A percentile compares a stretch with the other conserved stretches of the same genome.
Evolutionary conservation across 2,888 invertebrate genomes (phyloP).

Genomic region (Parascotia fuliginaria): DNA sequence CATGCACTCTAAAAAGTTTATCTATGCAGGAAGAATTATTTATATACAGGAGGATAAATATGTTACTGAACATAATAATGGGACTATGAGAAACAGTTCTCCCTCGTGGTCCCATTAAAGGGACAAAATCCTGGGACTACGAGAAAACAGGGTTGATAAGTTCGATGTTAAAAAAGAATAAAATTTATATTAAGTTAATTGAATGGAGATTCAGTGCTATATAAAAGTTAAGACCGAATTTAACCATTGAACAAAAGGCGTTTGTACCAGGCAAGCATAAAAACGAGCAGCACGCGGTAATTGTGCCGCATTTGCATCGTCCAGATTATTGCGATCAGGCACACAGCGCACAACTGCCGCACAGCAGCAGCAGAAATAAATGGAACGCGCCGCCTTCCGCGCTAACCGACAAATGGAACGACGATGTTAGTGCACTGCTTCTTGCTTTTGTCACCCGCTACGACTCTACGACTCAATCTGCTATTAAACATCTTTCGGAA

Average conservation of each 20-base stretch:
- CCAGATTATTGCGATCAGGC: slow-evolving; percentile 52
- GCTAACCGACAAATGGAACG: slow-evolving; percentile 55
- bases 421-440: slow-evolving; percentile 45
- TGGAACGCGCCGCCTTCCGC: slow-evolving; percentile 36
- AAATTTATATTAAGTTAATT: slow-evolving; percentile 5
- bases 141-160: not conserved
- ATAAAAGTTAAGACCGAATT: slow-evolving; percentile 10
- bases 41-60: no score
- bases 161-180: not conserved
- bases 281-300: slow-evolving; percentile 40
- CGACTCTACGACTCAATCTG: slow-evolving; percentile 14
- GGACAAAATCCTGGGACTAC: no score
- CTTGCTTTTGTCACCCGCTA: slow-evolving; percentile 35
- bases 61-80: no score
- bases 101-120: no score
- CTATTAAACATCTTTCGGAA: slow-evolving; percentile 33
- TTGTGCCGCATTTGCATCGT: slow-evolving; percentile 50
- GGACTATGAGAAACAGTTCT: no score
- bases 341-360: slow-evolving; percentile 31
- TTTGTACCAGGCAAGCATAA: slow-evolving; percentile 51
- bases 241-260: slow-evolving; percentile 30
- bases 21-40: no score
- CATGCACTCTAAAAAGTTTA: no score
- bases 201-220: slow-evolving; percentile 5
- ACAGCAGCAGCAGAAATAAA: slow-evolving; percentile 47